phyloP scores from a whole-genome alignment of 2,888 invertebrate species.

The Erebia aethiops region DNA sequence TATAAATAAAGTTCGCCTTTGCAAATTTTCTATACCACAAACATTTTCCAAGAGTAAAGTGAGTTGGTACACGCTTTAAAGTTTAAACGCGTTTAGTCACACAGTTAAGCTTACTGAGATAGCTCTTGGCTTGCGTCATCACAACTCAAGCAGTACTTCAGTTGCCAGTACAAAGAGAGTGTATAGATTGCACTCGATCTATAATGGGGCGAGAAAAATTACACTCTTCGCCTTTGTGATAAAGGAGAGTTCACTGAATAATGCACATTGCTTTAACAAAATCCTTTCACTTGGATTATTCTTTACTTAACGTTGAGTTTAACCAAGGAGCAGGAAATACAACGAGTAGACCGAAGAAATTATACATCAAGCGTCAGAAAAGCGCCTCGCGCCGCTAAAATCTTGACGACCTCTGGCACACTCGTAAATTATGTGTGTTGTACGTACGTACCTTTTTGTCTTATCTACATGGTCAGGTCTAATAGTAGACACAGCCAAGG shows the following conservation, averaged over 20 bases:
- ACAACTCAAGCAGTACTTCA: slow-evolving; percentile 31
- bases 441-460: no score
- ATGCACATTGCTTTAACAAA: slow-evolving; percentile 10
- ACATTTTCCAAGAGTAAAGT: no score
- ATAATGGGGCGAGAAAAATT: slow-evolving; percentile 29
- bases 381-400: no score
- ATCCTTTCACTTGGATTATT: slow-evolving; percentile 8
- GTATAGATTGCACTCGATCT: slow-evolving; percentile 36
- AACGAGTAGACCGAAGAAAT: background rate
- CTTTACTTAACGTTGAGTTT: no score
- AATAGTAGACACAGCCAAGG: no score
- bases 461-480: no score
- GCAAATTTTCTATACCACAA: no score
- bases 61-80: background rate
- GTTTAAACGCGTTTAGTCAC: background rate
- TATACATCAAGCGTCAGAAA: no score
- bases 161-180: slow-evolving; percentile 30
- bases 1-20: no score
- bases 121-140: slow-evolving; percentile 28
- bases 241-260: slow-evolving; percentile 21
- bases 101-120: slow-evolving; percentile 18
- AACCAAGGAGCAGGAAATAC: background rate
- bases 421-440: no score
- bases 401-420: no score
- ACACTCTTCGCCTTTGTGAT: slow-evolving; percentile 25